Conservation (phyloP, 2,888 invertebrate species). For the Octonoba sinensis region DNA sequence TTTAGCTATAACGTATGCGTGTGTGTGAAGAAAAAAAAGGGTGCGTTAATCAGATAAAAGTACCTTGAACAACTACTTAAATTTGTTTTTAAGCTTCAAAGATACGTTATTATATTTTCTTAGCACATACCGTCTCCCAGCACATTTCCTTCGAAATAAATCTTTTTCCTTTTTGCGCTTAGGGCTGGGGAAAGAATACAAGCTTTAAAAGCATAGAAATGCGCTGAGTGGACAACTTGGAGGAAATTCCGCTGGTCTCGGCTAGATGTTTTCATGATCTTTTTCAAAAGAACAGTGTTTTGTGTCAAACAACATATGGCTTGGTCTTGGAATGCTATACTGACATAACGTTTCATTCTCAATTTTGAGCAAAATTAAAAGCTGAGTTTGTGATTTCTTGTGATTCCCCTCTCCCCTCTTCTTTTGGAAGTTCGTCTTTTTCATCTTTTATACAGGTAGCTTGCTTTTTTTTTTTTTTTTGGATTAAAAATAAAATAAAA, state of each 20-base stretch:
- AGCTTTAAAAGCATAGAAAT: constrained; percentile 2
- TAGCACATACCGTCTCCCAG: not conserved
- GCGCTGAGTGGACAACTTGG: constrained; percentile 38
- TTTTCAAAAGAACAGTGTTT: constrained; percentile 30
- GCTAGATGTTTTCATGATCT: constrained; percentile 14
- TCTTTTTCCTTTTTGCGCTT: not conserved
- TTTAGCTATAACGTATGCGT: no score
- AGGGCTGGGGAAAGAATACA: no score
- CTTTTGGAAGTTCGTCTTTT: constrained; percentile 7
- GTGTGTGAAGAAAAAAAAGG: no score
- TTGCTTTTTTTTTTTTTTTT: no score
- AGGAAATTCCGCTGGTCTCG: constrained; percentile 44
- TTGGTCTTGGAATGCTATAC: constrained; percentile 25
- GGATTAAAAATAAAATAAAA: no score
- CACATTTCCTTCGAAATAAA: not conserved
- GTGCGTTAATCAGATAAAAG: no score
- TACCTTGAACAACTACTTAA: no score
- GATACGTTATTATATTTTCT: not conserved
- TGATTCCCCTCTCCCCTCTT: not conserved
- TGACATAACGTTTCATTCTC: constrained; percentile 26
- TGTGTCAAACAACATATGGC: constrained; percentile 35
- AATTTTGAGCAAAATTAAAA: not conserved
- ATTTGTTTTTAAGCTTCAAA: no score
- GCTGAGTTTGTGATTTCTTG: not conserved
- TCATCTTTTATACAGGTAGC: not conserved